Evolutionary conservation across 30 jellyfish, hydroid and myxozoan genomes (phyloP).

Genomic region (Pelagia noctiluca): DNA sequence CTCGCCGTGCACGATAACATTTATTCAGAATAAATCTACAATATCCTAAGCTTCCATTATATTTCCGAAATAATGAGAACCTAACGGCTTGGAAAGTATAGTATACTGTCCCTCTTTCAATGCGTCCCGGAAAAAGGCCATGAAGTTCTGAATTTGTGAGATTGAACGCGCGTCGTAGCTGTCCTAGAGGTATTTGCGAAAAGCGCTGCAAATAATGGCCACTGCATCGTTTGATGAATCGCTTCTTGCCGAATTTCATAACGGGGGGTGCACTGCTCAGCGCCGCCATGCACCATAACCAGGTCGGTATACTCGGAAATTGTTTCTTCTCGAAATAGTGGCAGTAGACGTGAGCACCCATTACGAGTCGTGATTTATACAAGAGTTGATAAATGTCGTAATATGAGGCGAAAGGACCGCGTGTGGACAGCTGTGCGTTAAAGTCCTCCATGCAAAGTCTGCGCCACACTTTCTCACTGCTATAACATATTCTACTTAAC

Average conservation of each 20-base stretch:
- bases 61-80: slow-evolving; percentile 69
- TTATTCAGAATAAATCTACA: slow-evolving; percentile 45
- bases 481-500: slow-evolving; percentile 5
- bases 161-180: slow-evolving; percentile 55
- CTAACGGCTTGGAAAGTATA: slow-evolving; percentile 80
- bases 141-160: slow-evolving; percentile 49
- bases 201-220: slow-evolving; percentile 79
- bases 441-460: slow-evolving; percentile 67
- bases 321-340: slow-evolving; percentile 55
- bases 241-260: slow-evolving; percentile 77
- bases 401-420: slow-evolving; percentile 57
- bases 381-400: slow-evolving; percentile 63
- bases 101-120: slow-evolving; percentile 84
- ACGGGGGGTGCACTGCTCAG: slow-evolving; percentile 83
- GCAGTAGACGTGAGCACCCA: slow-evolving; percentile 79
- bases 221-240: slow-evolving; percentile 58
- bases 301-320: slow-evolving; percentile 64
- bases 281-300: slow-evolving; percentile 90
- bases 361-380: slow-evolving; percentile 78
- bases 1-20: slow-evolving; percentile 77
- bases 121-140: slow-evolving; percentile 72
- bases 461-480: slow-evolving; percentile 62
- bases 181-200: slow-evolving; percentile 77
- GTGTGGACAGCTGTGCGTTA: slow-evolving; percentile 45
- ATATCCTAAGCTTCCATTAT: slow-evolving; percentile 45